Conservation (phyloP, 2,113 vertebrate genomes). For the Buteo buteo region DNA sequence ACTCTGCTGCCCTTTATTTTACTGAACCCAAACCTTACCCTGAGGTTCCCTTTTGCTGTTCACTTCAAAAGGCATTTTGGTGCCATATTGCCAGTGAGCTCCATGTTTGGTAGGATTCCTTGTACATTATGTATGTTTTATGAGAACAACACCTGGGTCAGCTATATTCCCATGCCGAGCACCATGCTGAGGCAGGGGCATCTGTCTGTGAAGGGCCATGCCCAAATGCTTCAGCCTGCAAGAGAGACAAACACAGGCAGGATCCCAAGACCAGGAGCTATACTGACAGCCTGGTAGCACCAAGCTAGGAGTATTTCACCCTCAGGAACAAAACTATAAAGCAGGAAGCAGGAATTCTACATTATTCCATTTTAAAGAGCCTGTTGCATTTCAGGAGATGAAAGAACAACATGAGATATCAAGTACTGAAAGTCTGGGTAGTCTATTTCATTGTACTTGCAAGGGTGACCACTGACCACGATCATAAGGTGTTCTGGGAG, state of each 20-base stretch:
- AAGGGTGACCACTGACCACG: not conserved
- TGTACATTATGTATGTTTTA: not conserved
- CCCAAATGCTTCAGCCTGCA: not conserved
- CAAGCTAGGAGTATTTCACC: not conserved
- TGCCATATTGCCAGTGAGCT: not conserved
- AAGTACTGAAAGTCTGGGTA: not conserved
- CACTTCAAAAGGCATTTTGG: not conserved
- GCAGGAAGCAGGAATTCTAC: not conserved
- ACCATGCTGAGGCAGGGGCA: not conserved
- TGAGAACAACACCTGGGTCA: not conserved
- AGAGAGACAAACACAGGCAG: not conserved
- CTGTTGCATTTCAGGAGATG: not conserved
- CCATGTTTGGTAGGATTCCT: not conserved
- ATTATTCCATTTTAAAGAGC: not conserved
- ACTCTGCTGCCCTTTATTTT: not conserved
- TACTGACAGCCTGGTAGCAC: not conserved
- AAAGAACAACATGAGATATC: not conserved
- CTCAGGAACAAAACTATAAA: not conserved
- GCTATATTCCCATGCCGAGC: fast-evolving
- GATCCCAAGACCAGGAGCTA: not conserved
- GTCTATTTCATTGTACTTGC: too few species aligned
- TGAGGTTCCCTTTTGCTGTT: not conserved
- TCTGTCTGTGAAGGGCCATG: not conserved
- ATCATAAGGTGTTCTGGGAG: not conserved
- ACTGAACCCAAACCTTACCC: not conserved